phyloP scores from a whole-genome alignment of 2,797 vertebrate species.

The Amazona ochrocephala region DNA sequence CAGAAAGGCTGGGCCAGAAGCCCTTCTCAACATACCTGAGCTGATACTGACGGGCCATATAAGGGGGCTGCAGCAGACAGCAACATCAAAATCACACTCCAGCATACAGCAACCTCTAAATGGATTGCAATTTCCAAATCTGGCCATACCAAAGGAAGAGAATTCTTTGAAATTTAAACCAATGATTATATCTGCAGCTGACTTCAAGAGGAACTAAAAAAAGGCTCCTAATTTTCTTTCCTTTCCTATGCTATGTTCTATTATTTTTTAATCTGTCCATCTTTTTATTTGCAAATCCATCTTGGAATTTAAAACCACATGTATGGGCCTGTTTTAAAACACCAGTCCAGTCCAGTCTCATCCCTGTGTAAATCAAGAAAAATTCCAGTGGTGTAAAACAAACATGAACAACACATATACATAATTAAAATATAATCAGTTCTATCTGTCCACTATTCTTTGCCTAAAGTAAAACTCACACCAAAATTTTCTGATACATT shows the following conservation, averaged over 20 bases:
- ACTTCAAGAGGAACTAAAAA: background rate
- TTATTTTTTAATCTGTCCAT: background rate
- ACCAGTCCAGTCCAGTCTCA: background rate
- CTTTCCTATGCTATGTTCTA: background rate
- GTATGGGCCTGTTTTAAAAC: background rate
- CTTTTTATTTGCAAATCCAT: background rate
- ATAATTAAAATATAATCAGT: background rate
- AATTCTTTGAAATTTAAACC: background rate
- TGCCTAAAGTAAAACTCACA: background rate
- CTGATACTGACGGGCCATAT: rapidly evolving
- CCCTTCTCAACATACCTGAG: background rate
- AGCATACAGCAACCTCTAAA: background rate
- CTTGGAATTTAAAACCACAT: background rate
- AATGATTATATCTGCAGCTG: background rate
- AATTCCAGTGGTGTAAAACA: background rate
- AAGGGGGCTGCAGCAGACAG: background rate
- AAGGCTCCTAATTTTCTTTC: background rate
- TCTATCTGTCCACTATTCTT: background rate
- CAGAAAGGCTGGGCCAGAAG: background rate
- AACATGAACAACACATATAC: background rate
- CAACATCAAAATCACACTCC: background rate
- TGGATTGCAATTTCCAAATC: rapidly evolving
- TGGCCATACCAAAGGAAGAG: background rate
- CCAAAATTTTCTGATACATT: background rate
- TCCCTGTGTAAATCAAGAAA: background rate